phyloP scores from a whole-genome alignment of 2,113 vertebrate genomes.

The Paramormyrops kingsleyae region DNA sequence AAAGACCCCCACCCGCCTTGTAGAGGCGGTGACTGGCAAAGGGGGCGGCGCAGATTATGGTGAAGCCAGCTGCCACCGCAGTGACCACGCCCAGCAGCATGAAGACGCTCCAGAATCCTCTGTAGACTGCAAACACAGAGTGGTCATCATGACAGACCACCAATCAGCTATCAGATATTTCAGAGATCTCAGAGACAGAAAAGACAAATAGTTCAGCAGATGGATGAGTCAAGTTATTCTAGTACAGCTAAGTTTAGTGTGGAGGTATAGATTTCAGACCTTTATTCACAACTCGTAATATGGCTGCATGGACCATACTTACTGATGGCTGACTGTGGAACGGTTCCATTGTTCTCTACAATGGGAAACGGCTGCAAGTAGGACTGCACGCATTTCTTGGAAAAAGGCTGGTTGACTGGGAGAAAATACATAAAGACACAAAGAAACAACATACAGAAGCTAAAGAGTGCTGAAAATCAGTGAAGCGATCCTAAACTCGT shows the following conservation, averaged over 20 bases:
- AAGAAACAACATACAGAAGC: neutral
- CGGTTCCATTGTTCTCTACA: constrained; percentile 72
- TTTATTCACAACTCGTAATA: neutral
- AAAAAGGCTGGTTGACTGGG: constrained; percentile 75
- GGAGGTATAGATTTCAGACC: neutral
- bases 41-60: constrained; percentile 92
- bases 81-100: constrained; percentile 82
- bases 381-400: constrained; percentile 77
- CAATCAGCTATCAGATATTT: neutral
- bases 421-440: constrained; percentile 32
- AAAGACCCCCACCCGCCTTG: constrained; percentile 83
- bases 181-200: neutral
- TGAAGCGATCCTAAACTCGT: neutral
- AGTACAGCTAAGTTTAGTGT: neutral
- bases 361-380: constrained; percentile 88
- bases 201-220: neutral
- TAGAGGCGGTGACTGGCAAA: constrained; percentile 82
- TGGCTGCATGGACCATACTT: constrained; percentile 50
- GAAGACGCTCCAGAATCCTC: constrained; percentile 90
- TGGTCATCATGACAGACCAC: neutral
- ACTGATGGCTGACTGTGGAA: constrained; percentile 83
- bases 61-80: constrained; percentile 71
- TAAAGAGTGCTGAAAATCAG: neutral
- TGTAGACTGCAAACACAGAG: constrained; percentile 72
- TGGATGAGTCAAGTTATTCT: neutral